phyloP scores from a whole-genome alignment of 2,113 vertebrate genomes.

The Scytalopus superciliaris region DNA sequence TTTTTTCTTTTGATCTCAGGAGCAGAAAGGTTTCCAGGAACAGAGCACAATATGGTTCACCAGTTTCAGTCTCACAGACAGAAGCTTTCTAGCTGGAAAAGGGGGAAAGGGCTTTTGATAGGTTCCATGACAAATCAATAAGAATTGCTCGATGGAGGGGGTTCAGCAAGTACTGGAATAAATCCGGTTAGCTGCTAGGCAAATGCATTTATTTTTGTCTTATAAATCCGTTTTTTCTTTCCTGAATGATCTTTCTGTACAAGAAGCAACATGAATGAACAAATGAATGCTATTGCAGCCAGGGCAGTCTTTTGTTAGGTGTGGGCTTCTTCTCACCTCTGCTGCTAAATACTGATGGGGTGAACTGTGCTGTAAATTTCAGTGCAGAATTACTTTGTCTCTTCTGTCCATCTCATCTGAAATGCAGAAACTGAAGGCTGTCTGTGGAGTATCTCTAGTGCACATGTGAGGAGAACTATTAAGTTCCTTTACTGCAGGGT shows the following conservation, averaged over 20 bases:
- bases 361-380: not conserved
- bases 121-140: not conserved
- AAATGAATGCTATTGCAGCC: not conserved
- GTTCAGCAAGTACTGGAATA: conserved; percentile 3
- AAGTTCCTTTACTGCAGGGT: not conserved
- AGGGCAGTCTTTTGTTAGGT: not conserved
- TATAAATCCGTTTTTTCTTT: not conserved
- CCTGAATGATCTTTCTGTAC: not conserved
- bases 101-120: not conserved
- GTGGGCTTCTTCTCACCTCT: not conserved
- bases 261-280: not conserved
- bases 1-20: conserved; percentile 24
- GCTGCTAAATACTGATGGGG: not conserved
- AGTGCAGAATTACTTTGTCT: not conserved
- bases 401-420: not conserved
- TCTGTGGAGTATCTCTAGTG: not conserved
- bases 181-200: not conserved
- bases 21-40: not conserved
- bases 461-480: not conserved
- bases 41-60: not conserved
- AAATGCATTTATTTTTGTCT: not conserved
- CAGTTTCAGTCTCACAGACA: not conserved
- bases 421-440: not conserved
- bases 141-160: not conserved
- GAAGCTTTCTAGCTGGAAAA: not conserved